Evolutionary conservation across 2,797 vertebrate genomes (phyloP), one percentile per base, ranked within the genome.

Genomic region (Varecia variegata): DNA sequence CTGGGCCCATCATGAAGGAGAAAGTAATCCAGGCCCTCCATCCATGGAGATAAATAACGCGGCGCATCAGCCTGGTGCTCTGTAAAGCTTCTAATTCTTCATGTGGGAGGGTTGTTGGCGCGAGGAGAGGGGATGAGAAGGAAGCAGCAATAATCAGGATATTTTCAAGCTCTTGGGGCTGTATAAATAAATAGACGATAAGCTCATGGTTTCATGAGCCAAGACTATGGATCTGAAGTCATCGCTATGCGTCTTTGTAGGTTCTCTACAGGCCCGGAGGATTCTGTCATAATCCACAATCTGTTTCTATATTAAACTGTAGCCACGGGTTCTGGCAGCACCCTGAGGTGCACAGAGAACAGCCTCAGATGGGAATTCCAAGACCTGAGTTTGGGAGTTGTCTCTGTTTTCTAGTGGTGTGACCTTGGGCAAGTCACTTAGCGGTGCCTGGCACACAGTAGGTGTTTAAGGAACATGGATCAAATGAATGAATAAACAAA

Each of bases 221-320:
- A 67, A 71, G 62, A 76, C 40, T 21, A 20, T 47, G 43, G 62
- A 52, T 58, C 38, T 88, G 81, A 92, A 4, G 45, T 92, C 50
- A 5, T 86, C 65, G 10, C 82, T 47, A 3, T 40, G 35, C 74
- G n/a, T 74, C 60, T 58, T 2, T 52, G 5, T 93, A 65, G 82
- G 17, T 20, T 93, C 71, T 90, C 93, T 74, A 73, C 50, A 85
- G 38, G 93, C 95, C 94, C 80, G 86, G 32, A 73, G n/a, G 23
- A 76, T 74, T 94, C 95, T 62, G 68, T 45, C 88, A 65, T 79
- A 84, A 91, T 93, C 91, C 90, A 88, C 90, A 95, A 88, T 92
- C 84, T 40, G 0, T 23, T 83, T 9, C 68, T 5, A 25, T 32
- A 0, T 73, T 84, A 50, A 93, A 90, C 90, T 62, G 30, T 1